Percentiles rank a stretch among this genome's conserved stretches.
Conservation (phyloP, 2,113 vertebrate species). For the Eubucco bourcierii region DNA sequence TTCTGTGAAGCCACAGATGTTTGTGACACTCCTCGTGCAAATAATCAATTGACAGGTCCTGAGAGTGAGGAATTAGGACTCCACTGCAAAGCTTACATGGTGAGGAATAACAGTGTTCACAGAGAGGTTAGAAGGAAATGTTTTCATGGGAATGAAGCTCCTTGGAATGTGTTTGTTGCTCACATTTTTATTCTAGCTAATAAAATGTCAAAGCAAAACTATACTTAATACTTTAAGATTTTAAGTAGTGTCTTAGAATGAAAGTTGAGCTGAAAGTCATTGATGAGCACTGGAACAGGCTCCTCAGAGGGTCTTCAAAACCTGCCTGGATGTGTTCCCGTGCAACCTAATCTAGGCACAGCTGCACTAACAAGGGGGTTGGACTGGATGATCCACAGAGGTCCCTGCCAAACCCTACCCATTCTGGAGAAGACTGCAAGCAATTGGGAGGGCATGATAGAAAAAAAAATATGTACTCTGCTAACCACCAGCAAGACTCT, state of each 20-base stretch:
- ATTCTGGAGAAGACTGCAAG: background rate
- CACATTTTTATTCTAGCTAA: background rate
- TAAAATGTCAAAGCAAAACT: background rate
- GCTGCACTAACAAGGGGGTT: too few relatives aligned
- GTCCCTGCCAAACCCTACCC: too few relatives aligned
- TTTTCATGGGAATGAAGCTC: background rate
- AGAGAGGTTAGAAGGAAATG: background rate
- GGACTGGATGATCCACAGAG: too few relatives aligned
- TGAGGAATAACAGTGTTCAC: background rate
- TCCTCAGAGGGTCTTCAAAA: too few relatives aligned
- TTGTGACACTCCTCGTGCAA: background rate
- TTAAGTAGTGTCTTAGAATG: background rate
- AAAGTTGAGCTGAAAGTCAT: background rate
- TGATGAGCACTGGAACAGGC: background rate
- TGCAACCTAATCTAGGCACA: too few relatives aligned
- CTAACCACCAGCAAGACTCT: background rate
- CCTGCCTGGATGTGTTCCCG: too few relatives aligned
- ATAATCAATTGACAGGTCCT: background rate
- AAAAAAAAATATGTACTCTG: background rate
- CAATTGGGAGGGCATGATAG: background rate
- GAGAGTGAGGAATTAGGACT: background rate
- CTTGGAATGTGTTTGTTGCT: conserved; percentile 16
- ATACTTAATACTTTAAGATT: background rate
- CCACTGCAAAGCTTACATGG: background rate
- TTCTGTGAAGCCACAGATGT: background rate